Evolutionary conservation across 1,140 invertebrate species (phyloP).

Genomic region (Lysiphlebus fabarum): DNA sequence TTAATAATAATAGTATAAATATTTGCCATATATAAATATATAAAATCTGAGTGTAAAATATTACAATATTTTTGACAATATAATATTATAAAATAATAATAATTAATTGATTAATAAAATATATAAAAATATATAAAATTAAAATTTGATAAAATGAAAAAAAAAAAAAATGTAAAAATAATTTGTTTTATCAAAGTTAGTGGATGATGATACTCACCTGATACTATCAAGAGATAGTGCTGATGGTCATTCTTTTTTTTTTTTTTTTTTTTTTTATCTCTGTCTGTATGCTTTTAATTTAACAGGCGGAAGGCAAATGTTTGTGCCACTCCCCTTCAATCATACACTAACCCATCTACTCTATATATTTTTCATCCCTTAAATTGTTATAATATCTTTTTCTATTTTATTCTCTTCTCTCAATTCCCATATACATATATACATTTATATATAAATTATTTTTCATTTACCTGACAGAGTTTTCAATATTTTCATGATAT

Average conservation of each 20-base stretch:
- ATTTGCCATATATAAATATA: no score
- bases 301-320: constrained; percentile 57
- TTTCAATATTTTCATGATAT: background rate
- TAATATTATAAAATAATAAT: no score
- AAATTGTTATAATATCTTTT: background rate
- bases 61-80: no score
- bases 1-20: no score
- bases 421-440: no score
- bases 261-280: constrained; percentile 35
- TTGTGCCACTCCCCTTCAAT: constrained; percentile 55
- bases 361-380: constrained; percentile 1
- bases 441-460: background rate
- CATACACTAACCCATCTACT: constrained; percentile 44
- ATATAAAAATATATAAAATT: no score
- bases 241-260: constrained; percentile 4
- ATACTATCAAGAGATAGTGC: background rate
- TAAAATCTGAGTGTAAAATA: no score
- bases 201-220: constrained; percentile 25
- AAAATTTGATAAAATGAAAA: no score
- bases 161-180: no score
- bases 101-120: no score
- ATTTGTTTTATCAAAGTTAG: constrained; percentile 12
- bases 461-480: background rate
- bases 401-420: background rate
- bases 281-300: constrained; percentile 56